These are phyloP conservation scores for Thecocarcelia acutangulata DNA, from an alignment of 2,888 invertebrate species.

Conservation along the genomic window DNA sequence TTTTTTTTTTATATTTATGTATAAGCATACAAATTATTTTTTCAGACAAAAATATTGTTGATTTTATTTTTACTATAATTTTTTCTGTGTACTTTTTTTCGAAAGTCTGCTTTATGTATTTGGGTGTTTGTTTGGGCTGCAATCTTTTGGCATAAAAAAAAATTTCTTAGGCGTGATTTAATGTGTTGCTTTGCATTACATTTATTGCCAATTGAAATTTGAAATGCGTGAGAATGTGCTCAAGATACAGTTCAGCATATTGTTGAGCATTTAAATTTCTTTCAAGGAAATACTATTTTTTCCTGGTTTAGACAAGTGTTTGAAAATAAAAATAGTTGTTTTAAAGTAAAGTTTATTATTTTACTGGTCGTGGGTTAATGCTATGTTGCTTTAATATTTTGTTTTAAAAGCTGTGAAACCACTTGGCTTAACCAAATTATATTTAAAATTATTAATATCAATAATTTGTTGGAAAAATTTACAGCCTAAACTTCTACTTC, in stretches of 20 bases:
- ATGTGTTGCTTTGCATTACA: constrained; percentile 81
- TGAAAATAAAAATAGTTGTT: constrained; percentile 69
- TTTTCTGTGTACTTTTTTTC: not conserved
- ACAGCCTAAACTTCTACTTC: too few species aligned
- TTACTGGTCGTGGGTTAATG: constrained; percentile 67
- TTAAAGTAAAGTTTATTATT: constrained; percentile 63
- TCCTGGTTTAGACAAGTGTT: constrained; percentile 43
- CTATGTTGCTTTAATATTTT: constrained; percentile 51
- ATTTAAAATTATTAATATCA: too few species aligned
- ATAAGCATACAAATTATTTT: too few species aligned
- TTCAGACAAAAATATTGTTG: too few species aligned
- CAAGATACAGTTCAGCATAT: constrained; percentile 66
- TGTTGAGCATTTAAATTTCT: constrained; percentile 16
- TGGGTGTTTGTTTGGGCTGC: constrained; percentile 22
- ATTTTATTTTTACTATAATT: constrained; percentile 18
- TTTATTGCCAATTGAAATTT: constrained; percentile 81
- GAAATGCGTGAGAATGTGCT: constrained; percentile 80
- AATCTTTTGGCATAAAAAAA: constrained; percentile 72
- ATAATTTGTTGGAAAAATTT: too few species aligned
- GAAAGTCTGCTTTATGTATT: constrained; percentile 24
- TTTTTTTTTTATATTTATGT: too few species aligned
- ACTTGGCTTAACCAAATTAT: too few species aligned
- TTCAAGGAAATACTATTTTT: not conserved
- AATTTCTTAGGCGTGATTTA: constrained; percentile 76
- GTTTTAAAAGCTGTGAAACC: too few species aligned